Percentiles rank a stretch among this genome's conserved stretches.
These are phyloP conservation scores for Aporrectodea caliginosa DNA, from an alignment of 1,140 invertebrate genomes.

Conservation along the genomic window DNA sequence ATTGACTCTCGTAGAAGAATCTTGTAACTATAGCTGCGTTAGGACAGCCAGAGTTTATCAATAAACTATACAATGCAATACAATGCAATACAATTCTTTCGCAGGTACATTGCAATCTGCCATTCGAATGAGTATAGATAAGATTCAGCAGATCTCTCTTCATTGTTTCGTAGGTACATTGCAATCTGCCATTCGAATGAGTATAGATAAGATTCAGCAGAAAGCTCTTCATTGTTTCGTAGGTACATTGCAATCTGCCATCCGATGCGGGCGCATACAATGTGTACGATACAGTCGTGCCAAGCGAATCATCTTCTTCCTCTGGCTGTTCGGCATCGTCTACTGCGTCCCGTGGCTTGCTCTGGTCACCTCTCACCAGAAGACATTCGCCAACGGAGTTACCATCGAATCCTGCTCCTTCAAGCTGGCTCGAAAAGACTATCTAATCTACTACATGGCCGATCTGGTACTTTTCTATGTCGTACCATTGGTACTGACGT, in stretches of 20 bases:
- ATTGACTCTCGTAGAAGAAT: too few species aligned
- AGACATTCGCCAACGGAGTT: slow-evolving; percentile 31
- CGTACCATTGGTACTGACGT: slow-evolving; percentile 59
- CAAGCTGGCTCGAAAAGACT: slow-evolving; percentile 56
- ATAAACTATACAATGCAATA: too few species aligned
- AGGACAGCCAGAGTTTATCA: too few species aligned
- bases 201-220: too few species aligned
- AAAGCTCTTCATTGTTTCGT: too few species aligned
- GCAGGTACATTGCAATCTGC: too few species aligned
- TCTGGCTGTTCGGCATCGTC: slow-evolving; percentile 61
- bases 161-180: too few species aligned
- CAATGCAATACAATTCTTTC: too few species aligned
- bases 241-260: slow-evolving; percentile 94
- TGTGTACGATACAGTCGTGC: slow-evolving; percentile 61
- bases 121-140: too few species aligned
- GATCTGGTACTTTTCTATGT: slow-evolving; percentile 65
- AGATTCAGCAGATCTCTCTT: too few species aligned
- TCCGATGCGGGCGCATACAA: slow-evolving; percentile 78
- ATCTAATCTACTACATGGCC: slow-evolving; percentile 61
- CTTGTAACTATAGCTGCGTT: too few species aligned
- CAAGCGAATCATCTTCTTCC: slow-evolving; percentile 59
- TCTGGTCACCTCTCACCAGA: slow-evolving; percentile 38
- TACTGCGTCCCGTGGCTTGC: slow-evolving; percentile 52
- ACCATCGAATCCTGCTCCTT: slow-evolving; percentile 56
- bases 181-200: too few species aligned